A percentile compares a stretch with the other conserved stretches of the same genome.
Evolutionary conservation across 2,797 vertebrate genomes (phyloP).

Genomic region (Sebastes oblongus): DNA sequence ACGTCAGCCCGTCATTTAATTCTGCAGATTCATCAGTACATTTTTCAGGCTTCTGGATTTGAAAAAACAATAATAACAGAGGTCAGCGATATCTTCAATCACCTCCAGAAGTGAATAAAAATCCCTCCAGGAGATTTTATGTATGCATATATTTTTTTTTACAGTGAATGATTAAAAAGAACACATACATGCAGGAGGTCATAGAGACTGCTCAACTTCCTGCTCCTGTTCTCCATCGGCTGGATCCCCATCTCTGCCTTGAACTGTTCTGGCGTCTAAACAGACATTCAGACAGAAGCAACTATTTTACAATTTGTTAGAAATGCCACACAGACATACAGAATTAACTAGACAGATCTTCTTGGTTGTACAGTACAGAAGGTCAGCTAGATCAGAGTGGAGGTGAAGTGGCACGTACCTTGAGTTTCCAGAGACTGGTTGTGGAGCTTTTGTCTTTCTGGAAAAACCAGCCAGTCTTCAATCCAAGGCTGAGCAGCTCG

Average conservation of each 20-base stretch:
- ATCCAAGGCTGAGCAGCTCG: background rate
- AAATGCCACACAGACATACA: background rate
- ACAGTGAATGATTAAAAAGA: background rate
- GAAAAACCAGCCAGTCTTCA: background rate
- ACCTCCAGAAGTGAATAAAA: background rate
- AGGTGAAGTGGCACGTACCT: background rate
- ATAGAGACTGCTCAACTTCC: background rate
- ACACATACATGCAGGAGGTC: background rate
- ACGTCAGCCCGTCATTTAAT: background rate
- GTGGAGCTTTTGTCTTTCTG: background rate
- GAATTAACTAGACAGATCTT: background rate
- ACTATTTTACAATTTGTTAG: background rate
- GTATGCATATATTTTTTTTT: background rate
- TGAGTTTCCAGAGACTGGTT: background rate
- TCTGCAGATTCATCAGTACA: background rate
- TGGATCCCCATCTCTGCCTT: background rate
- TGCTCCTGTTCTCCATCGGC: background rate
- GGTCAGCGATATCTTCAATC: background rate
- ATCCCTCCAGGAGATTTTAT: rapidly evolving
- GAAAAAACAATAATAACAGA: background rate
- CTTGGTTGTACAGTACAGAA: background rate
- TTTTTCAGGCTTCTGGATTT: background rate
- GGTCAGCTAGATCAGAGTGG: background rate
- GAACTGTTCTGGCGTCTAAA: background rate
- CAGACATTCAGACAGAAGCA: background rate